phyloP scores from a whole-genome alignment of 1,140 invertebrate genomes.

The Apis cerana region DNA sequence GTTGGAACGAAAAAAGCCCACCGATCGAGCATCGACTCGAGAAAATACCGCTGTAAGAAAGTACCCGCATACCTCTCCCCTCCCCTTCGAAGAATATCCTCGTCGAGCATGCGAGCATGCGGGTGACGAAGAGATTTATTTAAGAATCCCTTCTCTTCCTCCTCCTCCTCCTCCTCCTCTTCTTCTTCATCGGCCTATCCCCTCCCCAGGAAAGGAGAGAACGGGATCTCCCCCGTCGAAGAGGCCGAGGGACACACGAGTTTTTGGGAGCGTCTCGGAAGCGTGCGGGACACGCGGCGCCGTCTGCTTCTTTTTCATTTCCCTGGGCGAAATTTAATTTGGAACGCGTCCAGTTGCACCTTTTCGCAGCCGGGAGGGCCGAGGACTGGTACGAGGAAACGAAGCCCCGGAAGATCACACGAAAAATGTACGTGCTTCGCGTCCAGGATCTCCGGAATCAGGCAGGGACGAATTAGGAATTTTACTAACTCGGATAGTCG shows the following conservation, averaged over 20 bases:
- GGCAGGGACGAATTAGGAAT: conserved; percentile 79
- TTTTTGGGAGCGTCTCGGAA: conserved; percentile 10
- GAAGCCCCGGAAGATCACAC: conserved; percentile 80
- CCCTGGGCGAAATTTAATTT: conserved; percentile 78
- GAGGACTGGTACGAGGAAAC: conserved; percentile 66
- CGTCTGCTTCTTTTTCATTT: conserved; percentile 73
- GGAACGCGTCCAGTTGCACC: conserved; percentile 78
- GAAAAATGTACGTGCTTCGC: conserved; percentile 78
- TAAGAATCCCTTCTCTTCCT: conserved; percentile 39
- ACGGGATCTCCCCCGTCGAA: neutral
- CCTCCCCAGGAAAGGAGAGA: neutral
- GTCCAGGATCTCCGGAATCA: conserved; percentile 62
- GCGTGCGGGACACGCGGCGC: conserved; percentile 23
- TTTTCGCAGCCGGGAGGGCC: conserved; percentile 53
- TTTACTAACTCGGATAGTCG: conserved; percentile 81
- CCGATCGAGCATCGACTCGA: too few species aligned
- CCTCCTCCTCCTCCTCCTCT: neutral
- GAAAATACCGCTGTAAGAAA: too few species aligned
- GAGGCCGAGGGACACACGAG: neutral
- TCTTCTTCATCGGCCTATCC: neutral
- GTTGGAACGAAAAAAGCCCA: too few species aligned
- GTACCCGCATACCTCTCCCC: neutral
- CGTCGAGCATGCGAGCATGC: neutral
- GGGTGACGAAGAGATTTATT: conserved; percentile 53
- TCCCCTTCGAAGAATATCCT: neutral